Conservation (phyloP, 2,888 invertebrate species). For the Leucophenga maculata region DNA sequence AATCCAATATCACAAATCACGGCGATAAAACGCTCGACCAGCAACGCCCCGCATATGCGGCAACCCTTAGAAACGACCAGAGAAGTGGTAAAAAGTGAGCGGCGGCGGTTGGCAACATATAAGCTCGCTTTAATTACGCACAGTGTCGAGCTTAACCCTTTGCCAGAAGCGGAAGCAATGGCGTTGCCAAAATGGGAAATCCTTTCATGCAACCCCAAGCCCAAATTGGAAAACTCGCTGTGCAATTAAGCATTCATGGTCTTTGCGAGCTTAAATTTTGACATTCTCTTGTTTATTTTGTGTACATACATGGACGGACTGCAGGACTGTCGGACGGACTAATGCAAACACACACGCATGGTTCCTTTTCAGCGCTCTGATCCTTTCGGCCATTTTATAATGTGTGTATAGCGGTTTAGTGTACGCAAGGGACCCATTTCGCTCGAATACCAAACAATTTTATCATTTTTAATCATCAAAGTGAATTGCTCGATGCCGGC, state of each 20-base stretch:
- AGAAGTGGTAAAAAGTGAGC: neutral
- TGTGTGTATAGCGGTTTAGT: slow-evolving; percentile 72
- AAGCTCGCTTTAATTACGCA: slow-evolving; percentile 61
- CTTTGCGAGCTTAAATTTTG: slow-evolving; percentile 61
- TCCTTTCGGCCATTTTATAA: slow-evolving; percentile 71
- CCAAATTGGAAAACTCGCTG: slow-evolving; percentile 11
- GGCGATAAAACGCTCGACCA: slow-evolving; percentile 57
- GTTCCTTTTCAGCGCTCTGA: slow-evolving; percentile 48
- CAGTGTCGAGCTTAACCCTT: slow-evolving; percentile 42
- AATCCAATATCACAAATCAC: slow-evolving; percentile 65
- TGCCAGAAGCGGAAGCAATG: neutral
- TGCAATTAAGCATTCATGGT: slow-evolving; percentile 66
- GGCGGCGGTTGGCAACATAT: slow-evolving; percentile 35
- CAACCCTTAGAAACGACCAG: slow-evolving; percentile 54
- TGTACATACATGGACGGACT: slow-evolving; percentile 19
- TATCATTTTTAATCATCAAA: slow-evolving; percentile 71
- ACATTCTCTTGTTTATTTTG: slow-evolving; percentile 60
- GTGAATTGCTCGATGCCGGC: slow-evolving; percentile 50
- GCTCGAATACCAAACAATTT: slow-evolving; percentile 67
- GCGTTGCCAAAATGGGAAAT: neutral
- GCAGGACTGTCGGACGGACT: slow-evolving; percentile 14
- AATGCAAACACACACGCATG: neutral
- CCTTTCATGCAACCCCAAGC: neutral
- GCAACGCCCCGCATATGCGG: slow-evolving; percentile 40
- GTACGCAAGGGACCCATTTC: slow-evolving; percentile 68